Percentiles rank a stretch among this genome's conserved stretches.
phyloP scores from a whole-genome alignment of 2,113 vertebrate genomes.

The Tragulus kanchil region DNA sequence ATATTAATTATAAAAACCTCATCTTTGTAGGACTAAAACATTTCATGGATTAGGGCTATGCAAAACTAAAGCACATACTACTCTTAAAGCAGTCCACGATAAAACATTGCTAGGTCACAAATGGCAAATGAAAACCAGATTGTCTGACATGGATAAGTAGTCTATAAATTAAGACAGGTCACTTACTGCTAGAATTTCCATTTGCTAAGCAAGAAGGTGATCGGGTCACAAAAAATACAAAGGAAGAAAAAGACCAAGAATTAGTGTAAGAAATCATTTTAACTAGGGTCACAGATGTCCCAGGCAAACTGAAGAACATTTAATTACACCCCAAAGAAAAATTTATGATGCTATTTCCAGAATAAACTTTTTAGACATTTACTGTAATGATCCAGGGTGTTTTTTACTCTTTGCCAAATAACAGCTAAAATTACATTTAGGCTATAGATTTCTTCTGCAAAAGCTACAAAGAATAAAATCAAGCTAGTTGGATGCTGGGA shows the following conservation, averaged over 20 bases:
- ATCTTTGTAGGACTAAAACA: conserved; percentile 77
- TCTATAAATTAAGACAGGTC: conserved; percentile 95
- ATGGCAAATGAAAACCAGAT: conserved; percentile 88
- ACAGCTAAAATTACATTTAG: conserved; percentile 34
- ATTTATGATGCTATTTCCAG: conserved; percentile 42
- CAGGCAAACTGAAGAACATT: conserved; percentile 85
- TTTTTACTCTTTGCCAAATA: conserved; percentile 51
- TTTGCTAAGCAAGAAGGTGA: conserved; percentile 99
- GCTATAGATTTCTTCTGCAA: conserved; percentile 30
- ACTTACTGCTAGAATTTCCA: conserved; percentile 99
- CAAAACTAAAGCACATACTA: conserved; percentile 82
- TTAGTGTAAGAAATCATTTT: conserved; percentile 94
- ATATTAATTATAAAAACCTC: conserved; percentile 70
- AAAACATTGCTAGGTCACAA: conserved; percentile 84
- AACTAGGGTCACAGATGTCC: conserved; percentile 88
- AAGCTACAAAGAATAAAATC: conserved; percentile 32
- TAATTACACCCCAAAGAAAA: conserved; percentile 77
- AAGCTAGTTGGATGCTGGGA: conserved; percentile 13
- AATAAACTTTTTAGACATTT: conserved; percentile 60
- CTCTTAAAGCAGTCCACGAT: conserved; percentile 80
- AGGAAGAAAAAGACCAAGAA: conserved; percentile 96
- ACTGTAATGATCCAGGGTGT: conserved; percentile 10
- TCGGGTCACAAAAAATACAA: conserved; percentile 95
- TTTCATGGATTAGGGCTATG: conserved; percentile 80
- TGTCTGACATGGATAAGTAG: conserved; percentile 88